phyloP scores from a whole-genome alignment of 2,888 invertebrate species.

The Gari tellinella region DNA sequence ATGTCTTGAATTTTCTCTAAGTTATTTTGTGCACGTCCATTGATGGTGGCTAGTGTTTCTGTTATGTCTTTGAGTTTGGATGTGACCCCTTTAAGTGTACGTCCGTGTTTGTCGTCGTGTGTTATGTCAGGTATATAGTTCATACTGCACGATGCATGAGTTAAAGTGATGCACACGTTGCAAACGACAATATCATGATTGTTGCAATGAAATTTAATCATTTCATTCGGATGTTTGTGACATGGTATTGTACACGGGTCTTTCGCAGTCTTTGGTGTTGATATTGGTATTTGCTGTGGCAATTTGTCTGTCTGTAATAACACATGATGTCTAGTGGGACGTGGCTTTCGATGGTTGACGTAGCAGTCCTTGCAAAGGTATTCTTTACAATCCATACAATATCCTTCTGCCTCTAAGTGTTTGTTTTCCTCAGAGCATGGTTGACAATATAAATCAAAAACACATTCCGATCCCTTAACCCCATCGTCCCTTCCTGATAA shows the following conservation, averaged over 20 bases:
- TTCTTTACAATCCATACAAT: constrained; percentile 2
- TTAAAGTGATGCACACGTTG: too few relatives aligned
- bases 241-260: neutral
- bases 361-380: neutral
- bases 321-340: neutral
- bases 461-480: too few relatives aligned
- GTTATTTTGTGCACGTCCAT: too few relatives aligned
- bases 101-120: neutral
- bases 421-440: neutral
- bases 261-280: neutral
- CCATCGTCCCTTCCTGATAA: too few relatives aligned
- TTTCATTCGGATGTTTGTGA: too few relatives aligned
- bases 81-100: neutral
- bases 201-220: too few relatives aligned
- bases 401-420: neutral
- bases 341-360: neutral
- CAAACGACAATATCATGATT: too few relatives aligned
- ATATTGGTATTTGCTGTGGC: neutral
- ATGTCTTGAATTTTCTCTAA: too few relatives aligned
- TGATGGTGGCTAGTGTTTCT: too few relatives aligned
- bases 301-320: neutral
- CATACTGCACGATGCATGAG: too few relatives aligned
- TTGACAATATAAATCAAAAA: neutral
- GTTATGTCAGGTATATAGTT: too few relatives aligned
- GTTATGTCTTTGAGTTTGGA: too few relatives aligned